Percentiles rank a stretch among this genome's conserved stretches.
Conservation (phyloP, 1,140 invertebrate species). For the Lucilia sericata region DNA sequence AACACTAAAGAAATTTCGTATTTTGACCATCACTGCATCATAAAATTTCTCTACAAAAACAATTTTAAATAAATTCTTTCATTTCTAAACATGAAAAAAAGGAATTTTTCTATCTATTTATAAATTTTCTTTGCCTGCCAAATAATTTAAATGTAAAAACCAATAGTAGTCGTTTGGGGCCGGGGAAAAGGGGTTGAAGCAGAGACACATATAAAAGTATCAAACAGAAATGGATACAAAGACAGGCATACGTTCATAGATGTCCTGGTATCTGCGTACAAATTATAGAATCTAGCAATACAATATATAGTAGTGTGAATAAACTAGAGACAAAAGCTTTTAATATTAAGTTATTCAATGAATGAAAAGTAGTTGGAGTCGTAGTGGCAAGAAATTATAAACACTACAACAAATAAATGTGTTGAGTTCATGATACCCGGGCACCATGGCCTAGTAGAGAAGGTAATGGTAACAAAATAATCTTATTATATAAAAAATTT, state of each 20-base stretch:
- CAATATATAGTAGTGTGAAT: not conserved
- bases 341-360: not conserved
- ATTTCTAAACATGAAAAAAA: not conserved
- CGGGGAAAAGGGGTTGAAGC: not conserved
- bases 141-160: constrained; percentile 7
- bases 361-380: no score
- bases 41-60: not conserved
- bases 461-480: no score
- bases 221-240: not conserved
- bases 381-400: no score
- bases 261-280: no score
- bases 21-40: no score
- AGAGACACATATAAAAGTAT: not conserved
- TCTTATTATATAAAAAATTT: no score
- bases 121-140: not conserved
- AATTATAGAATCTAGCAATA: no score
- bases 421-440: no score
- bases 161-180: not conserved
- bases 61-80: constrained; percentile 2
- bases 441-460: no score
- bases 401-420: no score
- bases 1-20: no score
- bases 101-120: not conserved
- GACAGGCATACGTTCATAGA: not conserved
- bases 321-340: not conserved